A percentile compares a stretch with the other conserved stretches of the same genome.
Conservation (phyloP, 37 sponge, comb jelly and placozoan species). For the Theonella swinhoei region DNA sequence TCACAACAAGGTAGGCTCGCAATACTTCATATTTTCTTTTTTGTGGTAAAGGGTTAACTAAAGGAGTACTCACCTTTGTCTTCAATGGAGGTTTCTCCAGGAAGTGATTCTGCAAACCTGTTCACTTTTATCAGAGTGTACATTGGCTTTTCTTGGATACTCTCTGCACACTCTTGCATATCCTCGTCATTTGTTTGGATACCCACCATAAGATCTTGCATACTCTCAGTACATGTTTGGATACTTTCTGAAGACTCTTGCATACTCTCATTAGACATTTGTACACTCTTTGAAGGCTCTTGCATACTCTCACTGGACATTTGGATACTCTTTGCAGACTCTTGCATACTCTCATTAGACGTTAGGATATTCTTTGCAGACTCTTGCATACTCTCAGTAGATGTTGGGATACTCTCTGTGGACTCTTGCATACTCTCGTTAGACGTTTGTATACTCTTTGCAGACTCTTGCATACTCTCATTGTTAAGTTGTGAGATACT, state of each 20-base stretch:
- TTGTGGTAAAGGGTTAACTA: too few relatives aligned
- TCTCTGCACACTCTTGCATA: not conserved
- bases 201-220: not conserved
- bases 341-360: not conserved
- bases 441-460: not conserved
- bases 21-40: too few relatives aligned
- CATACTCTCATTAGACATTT: not conserved
- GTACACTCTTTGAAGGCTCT: not conserved
- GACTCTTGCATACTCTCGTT: not conserved
- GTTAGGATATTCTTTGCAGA: not conserved
- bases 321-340: not conserved
- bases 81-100: not conserved
- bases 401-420: not conserved
- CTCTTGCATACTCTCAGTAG: not conserved
- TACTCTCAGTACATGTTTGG: not conserved
- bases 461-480: not conserved
- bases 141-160: conserved; percentile 2
- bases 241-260: not conserved
- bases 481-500: too few relatives aligned
- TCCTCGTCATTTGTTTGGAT: not conserved
- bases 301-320: not conserved
- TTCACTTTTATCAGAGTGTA: conserved; percentile 38
- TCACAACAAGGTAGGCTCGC: too few relatives aligned
- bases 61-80: conserved; percentile 38
- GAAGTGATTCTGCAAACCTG: conserved; percentile 17